Evolutionary conservation across 2,797 vertebrate genomes (phyloP), one percentile per base, ranked within the genome.

Genomic region (Hirundo rustica): DNA sequence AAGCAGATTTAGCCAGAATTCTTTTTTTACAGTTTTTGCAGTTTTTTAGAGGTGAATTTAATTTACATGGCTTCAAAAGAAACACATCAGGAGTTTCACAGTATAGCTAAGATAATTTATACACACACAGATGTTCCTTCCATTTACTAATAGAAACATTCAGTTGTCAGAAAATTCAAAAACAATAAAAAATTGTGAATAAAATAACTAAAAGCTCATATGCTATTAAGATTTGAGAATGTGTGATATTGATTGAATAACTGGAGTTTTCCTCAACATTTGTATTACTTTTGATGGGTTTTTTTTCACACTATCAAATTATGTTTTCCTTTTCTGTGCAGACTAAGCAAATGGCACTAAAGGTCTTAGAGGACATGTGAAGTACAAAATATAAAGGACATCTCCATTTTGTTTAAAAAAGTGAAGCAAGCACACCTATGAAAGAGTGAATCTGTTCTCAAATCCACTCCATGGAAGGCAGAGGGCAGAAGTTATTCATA

Each of bases 151-250:
- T 21, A n/a, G 47, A 81, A 75, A 25, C 5, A 82, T 7, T 71
- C 2, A 53, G 2, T 20, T 88, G 15, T 45, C 88, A 94, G 70
- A 79, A 91, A 77, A 87, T 61, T 54, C 51, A 89, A 48, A 19
- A 85, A 30, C 55, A 57, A 94, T 47, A 50, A n/a, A 45, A 60
- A 45, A 20, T 34, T 91, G 16, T 75, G 32, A 84, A 13, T 62
- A 77, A 93, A 85, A 44, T 75, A 80, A 88, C 29, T 47, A 71
- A 74, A 89, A 67, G 55, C 53, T 54, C 75, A 77, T 50, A 88
- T 85, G 68, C 61, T 94, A 32, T 87, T 87, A 74, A 90, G 65
- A 79, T 38, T 75, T 78, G 45, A 89, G 58, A 93, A 57, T 50
- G 68, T 3, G 26, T 1, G 20, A 55, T 34, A 94, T 2, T 91